Percentiles rank a stretch among this genome's conserved stretches.
phyloP scores from a whole-genome alignment of 2,888 invertebrate species.

The Rhodophaea formosa region DNA sequence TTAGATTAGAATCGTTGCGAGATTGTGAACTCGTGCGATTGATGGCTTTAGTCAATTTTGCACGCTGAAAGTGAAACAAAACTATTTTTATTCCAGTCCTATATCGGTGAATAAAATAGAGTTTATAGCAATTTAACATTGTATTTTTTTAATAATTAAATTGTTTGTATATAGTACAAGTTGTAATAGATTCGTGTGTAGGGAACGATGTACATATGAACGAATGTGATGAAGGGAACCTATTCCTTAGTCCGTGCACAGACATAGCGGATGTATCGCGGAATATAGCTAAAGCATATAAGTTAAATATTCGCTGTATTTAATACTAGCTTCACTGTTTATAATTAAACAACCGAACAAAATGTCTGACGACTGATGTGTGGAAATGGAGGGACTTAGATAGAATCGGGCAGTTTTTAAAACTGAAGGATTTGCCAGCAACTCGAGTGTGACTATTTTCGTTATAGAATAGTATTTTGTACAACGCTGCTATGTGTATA shows the following conservation, averaged over 20 bases:
- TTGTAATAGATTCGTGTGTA: slow-evolving; percentile 70
- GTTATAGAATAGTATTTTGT: slow-evolving; percentile 71
- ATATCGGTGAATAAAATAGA: slow-evolving; percentile 62
- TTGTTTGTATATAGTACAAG: slow-evolving; percentile 81
- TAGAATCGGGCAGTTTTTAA: slow-evolving; percentile 41
- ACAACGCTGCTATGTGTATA: slow-evolving; percentile 76
- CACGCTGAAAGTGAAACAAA: slow-evolving; percentile 65
- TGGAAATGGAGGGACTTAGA: slow-evolving; percentile 34
- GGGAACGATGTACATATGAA: slow-evolving; percentile 69
- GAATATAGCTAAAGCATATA: slow-evolving; percentile 55
- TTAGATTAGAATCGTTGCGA: slow-evolving; percentile 57
- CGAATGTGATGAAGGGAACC: slow-evolving; percentile 57
- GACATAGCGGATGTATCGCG: slow-evolving; percentile 43
- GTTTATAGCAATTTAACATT: slow-evolving; percentile 74
- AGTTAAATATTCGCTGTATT: slow-evolving; percentile 73
- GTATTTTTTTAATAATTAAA: slow-evolving; percentile 75
- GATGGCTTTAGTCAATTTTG: slow-evolving; percentile 75
- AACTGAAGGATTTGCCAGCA: slow-evolving; percentile 49
- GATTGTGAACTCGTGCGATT: slow-evolving; percentile 52
- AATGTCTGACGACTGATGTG: slow-evolving; percentile 53
- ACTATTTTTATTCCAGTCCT: slow-evolving; percentile 76
- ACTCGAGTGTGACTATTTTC: slow-evolving; percentile 51
- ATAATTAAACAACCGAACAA: slow-evolving; percentile 65
- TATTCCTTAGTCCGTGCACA: slow-evolving; percentile 48
- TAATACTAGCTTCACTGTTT: slow-evolving; percentile 67